Conservation (phyloP, 1,140 invertebrate genomes). For the Cotesia typhae region DNA sequence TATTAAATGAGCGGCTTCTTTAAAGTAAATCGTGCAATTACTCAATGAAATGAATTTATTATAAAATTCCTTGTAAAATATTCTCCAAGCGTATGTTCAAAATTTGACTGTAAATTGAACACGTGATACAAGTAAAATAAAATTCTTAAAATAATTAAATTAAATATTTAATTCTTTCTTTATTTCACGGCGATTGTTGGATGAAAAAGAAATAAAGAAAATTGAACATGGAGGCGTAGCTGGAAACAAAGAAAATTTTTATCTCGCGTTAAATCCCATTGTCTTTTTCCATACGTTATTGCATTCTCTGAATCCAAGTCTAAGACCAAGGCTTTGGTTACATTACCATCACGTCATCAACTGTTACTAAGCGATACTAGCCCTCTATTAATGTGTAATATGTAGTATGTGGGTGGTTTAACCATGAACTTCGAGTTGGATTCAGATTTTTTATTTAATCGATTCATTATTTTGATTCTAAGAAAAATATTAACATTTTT, state of each 20-base stretch:
- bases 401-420: conserved; percentile 34
- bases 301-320: conserved; percentile 25
- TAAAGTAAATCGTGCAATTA: neutral
- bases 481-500: too few species aligned
- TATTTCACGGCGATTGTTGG: too few species aligned
- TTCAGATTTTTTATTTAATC: too few species aligned
- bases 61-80: too few species aligned
- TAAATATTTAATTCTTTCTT: too few species aligned
- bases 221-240: neutral
- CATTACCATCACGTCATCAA: conserved; percentile 14
- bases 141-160: too few species aligned
- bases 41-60: conserved; percentile 9
- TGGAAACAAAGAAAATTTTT: conserved; percentile 17
- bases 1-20: conserved; percentile 25
- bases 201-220: neutral
- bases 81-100: too few species aligned
- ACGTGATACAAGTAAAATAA: too few species aligned
- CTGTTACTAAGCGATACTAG: neutral
- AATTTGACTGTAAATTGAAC: too few species aligned
- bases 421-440: neutral
- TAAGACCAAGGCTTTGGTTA: neutral
- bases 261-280: conserved; percentile 20
- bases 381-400: neutral
- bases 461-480: too few species aligned
- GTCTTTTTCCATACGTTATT: conserved; percentile 15